phyloP scores from a whole-genome alignment of 2,113 vertebrate species.

The Hepsetus odoe region DNA sequence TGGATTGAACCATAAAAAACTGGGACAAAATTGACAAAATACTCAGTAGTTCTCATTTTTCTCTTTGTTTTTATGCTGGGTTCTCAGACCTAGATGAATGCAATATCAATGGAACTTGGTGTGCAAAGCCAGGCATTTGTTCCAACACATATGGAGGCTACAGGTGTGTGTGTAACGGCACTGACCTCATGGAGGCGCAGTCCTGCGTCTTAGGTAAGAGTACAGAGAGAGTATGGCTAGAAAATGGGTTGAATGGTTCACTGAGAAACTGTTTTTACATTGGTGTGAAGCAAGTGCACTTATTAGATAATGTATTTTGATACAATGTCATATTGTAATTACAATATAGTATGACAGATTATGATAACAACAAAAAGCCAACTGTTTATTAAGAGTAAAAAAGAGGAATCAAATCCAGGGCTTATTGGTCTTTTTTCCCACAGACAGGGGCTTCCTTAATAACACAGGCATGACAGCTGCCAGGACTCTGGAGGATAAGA shows the following conservation, averaged over 20 bases:
- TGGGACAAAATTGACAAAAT: too few relatives aligned
- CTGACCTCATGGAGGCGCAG: slow-evolving; percentile 68
- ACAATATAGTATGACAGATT: too few relatives aligned
- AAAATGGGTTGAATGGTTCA: too few relatives aligned
- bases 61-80: not conserved
- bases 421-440: not conserved
- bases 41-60: not conserved
- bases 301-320: too few relatives aligned
- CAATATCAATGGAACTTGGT: slow-evolving; percentile 61
- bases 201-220: slow-evolving; percentile 72
- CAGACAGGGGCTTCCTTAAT: slow-evolving; percentile 56
- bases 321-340: too few relatives aligned
- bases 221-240: not conserved
- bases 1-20: too few relatives aligned
- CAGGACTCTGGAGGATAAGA: slow-evolving; percentile 31
- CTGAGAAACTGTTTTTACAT: too few relatives aligned
- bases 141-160: slow-evolving; percentile 81
- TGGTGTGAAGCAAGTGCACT: too few relatives aligned
- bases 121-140: slow-evolving; percentile 69
- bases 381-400: not conserved
- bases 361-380: too few relatives aligned
- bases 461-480: not conserved
- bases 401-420: not conserved
- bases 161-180: slow-evolving; percentile 80
- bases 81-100: slow-evolving; percentile 80